Evolutionary conservation across 2,888 invertebrate genomes (phyloP).

Genomic region (Parapristionchus giblindavisi): DNA sequence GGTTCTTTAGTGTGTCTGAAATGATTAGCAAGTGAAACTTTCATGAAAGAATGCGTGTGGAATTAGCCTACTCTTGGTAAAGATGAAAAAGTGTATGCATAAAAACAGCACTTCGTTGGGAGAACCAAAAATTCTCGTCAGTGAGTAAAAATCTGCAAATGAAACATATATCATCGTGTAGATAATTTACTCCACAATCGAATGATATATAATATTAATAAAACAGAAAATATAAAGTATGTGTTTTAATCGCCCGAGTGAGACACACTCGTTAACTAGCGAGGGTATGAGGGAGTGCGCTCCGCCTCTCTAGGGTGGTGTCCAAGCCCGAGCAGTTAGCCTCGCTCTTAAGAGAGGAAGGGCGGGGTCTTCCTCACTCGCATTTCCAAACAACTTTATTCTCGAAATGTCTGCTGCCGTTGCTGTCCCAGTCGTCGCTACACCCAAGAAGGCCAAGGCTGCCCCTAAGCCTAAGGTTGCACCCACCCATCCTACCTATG

Average conservation of each 20-base stretch:
- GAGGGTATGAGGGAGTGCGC: background rate
- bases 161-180: background rate
- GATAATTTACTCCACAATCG: conserved; percentile 10
- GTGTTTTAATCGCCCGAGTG: no score
- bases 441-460: no score
- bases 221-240: no score
- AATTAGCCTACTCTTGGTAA: no score
- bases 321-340: background rate
- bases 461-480: conserved; percentile 8
- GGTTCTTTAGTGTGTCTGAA: no score
- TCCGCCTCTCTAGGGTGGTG: background rate
- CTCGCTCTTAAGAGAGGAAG: conserved; percentile 19
- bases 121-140: no score
- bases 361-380: conserved; percentile 2
- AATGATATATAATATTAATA: conserved; percentile 3
- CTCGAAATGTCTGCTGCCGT: conserved; percentile 12
- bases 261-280: background rate
- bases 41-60: no score
- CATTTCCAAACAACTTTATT: background rate
- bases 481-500: conserved; percentile 29
- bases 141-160: background rate
- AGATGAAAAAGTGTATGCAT: no score
- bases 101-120: no score
- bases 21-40: no score
- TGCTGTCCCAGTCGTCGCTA: background rate